Percentiles rank a stretch among this genome's conserved stretches.
These are phyloP conservation scores for Falco biarmicus DNA, from an alignment of 2,797 vertebrate genomes.

Conservation along the genomic window DNA sequence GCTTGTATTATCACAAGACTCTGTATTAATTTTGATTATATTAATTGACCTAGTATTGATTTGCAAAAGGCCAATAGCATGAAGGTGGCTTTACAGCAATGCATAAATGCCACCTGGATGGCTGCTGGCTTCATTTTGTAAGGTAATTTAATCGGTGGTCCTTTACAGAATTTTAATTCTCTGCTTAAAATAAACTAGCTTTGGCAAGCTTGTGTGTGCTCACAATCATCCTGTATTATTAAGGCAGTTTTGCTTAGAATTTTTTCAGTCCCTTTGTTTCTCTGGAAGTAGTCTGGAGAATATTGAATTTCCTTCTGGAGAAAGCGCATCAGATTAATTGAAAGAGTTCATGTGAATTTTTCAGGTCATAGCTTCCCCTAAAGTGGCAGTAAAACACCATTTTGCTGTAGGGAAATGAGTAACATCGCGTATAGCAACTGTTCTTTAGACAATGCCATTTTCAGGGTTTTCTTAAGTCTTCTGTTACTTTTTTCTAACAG, in stretches of 20 bases:
- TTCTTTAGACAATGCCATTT: accelerated
- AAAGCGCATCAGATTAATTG: neutral
- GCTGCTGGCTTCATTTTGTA: neutral
- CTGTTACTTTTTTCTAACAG: neutral
- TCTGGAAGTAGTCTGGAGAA: neutral
- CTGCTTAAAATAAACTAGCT: neutral
- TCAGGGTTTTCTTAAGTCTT: neutral
- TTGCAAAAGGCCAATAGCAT: neutral
- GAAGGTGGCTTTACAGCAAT: neutral
- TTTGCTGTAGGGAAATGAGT: neutral
- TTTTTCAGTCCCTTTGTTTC: neutral
- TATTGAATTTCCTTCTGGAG: neutral
- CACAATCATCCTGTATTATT: neutral
- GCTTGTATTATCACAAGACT: neutral
- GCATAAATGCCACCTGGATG: neutral
- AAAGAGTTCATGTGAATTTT: neutral
- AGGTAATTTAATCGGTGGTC: neutral
- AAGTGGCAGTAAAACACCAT: neutral
- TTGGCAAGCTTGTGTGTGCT: neutral
- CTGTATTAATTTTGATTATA: neutral
- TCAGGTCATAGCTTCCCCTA: neutral
- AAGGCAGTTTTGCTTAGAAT: neutral
- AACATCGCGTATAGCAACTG: neutral
- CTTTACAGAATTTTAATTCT: neutral
- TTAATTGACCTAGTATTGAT: neutral